phyloP scores from a whole-genome alignment of 1,140 invertebrate genomes.

The Zaprionus nigranus region DNA sequence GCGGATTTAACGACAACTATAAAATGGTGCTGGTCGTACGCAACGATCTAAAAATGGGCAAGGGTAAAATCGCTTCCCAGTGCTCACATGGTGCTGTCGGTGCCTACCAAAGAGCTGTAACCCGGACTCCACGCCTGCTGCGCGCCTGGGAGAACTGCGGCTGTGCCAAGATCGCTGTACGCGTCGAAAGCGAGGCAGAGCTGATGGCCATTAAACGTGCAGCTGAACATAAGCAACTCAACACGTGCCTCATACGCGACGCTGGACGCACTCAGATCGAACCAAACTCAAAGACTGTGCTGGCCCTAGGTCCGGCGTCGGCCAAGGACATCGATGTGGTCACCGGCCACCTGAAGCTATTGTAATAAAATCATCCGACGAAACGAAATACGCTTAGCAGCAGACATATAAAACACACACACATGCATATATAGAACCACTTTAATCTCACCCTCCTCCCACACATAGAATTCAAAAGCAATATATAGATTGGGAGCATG shows the following conservation, averaged over 20 bases:
- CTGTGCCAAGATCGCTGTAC: constrained; percentile 93
- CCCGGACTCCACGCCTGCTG: constrained; percentile 87
- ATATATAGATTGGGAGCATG: constrained; percentile 46
- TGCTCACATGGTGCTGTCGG: constrained; percentile 95
- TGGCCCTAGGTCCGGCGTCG: constrained; percentile 95
- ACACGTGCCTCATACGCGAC: constrained; percentile 91
- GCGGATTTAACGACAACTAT: constrained; percentile 85
- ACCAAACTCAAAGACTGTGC: constrained; percentile 93
- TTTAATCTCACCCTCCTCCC: background rate
- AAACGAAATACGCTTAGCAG: constrained; percentile 22
- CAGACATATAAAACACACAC: background rate
- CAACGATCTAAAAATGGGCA: constrained; percentile 96
- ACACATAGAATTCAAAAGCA: constrained; percentile 59
- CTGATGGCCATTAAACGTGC: constrained; percentile 88
- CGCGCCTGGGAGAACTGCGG: constrained; percentile 91
- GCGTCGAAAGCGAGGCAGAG: constrained; percentile 89
- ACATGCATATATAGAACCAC: constrained; percentile 6
- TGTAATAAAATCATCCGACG: constrained; percentile 85
- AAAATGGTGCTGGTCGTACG: constrained; percentile 95
- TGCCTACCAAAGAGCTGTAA: constrained; percentile 89
- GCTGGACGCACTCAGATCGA: constrained; percentile 96
- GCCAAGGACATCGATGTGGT: constrained; percentile 91
- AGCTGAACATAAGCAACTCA: constrained; percentile 89
- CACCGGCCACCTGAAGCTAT: constrained; percentile 94
- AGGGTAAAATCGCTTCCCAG: constrained; percentile 96